Conservation (phyloP, 2,888 invertebrate genomes). For the Diaphora mendica region DNA sequence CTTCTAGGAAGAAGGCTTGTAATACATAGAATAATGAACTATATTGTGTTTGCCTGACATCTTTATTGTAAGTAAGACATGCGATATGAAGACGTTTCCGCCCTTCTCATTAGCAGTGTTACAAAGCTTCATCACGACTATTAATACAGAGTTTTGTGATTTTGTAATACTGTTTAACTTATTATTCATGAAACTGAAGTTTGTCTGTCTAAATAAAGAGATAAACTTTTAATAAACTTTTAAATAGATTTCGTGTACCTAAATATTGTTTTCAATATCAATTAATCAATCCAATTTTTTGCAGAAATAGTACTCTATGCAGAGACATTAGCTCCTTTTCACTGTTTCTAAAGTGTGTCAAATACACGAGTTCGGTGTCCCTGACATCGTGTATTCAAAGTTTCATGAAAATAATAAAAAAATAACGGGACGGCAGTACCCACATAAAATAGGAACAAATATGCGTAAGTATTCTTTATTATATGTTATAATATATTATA, state of each 20-base stretch:
- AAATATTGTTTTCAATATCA: too few species aligned
- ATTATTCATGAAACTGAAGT: not conserved
- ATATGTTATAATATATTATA: too few species aligned
- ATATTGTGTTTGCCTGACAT: slow-evolving; percentile 56
- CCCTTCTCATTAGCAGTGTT: slow-evolving; percentile 34
- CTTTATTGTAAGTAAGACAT: slow-evolving; percentile 40
- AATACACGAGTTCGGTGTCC: not conserved
- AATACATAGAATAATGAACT: slow-evolving; percentile 66
- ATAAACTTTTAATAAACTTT: not conserved
- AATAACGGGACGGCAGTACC: too few species aligned
- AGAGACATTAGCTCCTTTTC: not conserved
- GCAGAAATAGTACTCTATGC: too few species aligned
- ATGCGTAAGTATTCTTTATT: too few species aligned
- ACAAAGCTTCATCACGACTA: slow-evolving; percentile 56
- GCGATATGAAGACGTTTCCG: slow-evolving; percentile 15
- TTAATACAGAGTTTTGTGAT: slow-evolving; percentile 42
- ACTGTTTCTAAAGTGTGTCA: too few species aligned
- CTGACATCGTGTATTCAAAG: not conserved
- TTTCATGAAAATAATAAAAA: too few species aligned
- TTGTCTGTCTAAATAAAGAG: not conserved
- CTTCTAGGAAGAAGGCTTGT: slow-evolving; percentile 68
- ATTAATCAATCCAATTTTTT: too few species aligned
- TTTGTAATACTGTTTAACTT: not conserved
- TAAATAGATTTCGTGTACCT: not conserved
- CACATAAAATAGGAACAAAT: too few species aligned